Conservation (phyloP, 2,888 invertebrate genomes). For the Troides aeacus region DNA sequence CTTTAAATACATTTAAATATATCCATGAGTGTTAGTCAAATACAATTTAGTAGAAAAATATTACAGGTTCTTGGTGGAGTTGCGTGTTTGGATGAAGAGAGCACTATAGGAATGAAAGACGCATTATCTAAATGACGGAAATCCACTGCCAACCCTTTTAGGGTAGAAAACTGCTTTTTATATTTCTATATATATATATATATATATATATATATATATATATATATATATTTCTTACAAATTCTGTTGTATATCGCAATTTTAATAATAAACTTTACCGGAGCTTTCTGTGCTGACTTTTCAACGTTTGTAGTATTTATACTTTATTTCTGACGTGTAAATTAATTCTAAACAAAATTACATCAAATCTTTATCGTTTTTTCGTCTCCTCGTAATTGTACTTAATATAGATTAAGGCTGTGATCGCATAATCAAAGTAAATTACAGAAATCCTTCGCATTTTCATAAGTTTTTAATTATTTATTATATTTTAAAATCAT, state of each 20-base stretch:
- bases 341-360: too few relatives aligned
- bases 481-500: too few relatives aligned
- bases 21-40: neutral
- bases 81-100: conserved; percentile 12
- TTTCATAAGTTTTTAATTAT: too few relatives aligned
- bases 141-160: conserved; percentile 28
- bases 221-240: neutral
- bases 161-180: conserved; percentile 9
- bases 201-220: neutral
- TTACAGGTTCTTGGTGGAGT: neutral
- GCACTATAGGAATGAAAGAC: conserved; percentile 25
- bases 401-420: too few relatives aligned
- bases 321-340: neutral
- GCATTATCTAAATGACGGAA: conserved; percentile 24
- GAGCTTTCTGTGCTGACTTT: neutral
- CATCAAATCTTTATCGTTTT: too few relatives aligned
- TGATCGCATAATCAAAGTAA: too few relatives aligned
- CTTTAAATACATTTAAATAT: neutral
- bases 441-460: too few relatives aligned
- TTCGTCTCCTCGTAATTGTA: too few relatives aligned
- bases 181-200: neutral
- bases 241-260: neutral
- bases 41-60: neutral
- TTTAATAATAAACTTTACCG: neutral
- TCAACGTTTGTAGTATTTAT: neutral